Conservation (phyloP, 2,888 invertebrate species). For the Eudemis profundana region DNA sequence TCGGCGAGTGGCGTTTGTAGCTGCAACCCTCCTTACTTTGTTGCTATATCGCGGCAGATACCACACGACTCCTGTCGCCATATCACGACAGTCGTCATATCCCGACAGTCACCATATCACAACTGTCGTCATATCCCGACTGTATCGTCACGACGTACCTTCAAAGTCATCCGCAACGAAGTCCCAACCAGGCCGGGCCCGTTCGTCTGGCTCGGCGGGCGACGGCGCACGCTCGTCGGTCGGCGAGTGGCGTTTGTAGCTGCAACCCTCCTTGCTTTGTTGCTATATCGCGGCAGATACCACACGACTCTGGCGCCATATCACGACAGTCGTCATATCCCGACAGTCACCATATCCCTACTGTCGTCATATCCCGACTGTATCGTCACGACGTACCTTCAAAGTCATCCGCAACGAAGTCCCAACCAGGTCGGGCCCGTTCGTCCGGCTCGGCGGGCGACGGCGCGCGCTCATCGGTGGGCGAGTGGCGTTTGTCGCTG, state of each 20-base stretch:
- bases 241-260: conserved; percentile 73
- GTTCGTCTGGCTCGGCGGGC: conserved; percentile 65
- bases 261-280: conserved; percentile 79
- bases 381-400: conserved; percentile 86
- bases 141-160: too few relatives aligned
- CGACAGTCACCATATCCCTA: too few relatives aligned
- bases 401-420: conserved; percentile 92
- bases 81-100: too few relatives aligned
- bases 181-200: conserved; percentile 85
- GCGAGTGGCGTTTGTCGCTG: conserved; percentile 73
- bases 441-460: conserved; percentile 67
- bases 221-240: conserved; percentile 72
- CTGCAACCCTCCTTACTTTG: conserved; percentile 78
- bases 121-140: too few relatives aligned
- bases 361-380: too few relatives aligned
- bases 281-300: too few relatives aligned
- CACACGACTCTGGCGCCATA: too few relatives aligned
- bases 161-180: conserved; percentile 94
- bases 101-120: too few relatives aligned
- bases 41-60: too few relatives aligned
- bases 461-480: conserved; percentile 72
- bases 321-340: too few relatives aligned
- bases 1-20: conserved; percentile 75
- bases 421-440: conserved; percentile 83
- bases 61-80: too few relatives aligned